These are phyloP conservation scores for Grantiella picta DNA, from an alignment of 2,113 vertebrate genomes.

Conservation along the genomic window DNA sequence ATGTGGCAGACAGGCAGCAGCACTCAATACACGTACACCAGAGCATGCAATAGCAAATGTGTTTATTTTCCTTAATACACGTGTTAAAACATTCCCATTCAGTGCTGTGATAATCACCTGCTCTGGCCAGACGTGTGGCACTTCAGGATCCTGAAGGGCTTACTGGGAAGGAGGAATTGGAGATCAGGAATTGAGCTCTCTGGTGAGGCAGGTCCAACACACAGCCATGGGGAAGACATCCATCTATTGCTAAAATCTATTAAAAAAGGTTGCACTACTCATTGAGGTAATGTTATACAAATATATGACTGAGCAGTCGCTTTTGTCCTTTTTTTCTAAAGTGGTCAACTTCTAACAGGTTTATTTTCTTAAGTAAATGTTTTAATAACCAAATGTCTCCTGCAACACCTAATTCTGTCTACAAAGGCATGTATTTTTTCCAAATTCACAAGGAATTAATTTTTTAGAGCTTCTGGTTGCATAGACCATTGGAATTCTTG, in stretches of 20 bases:
- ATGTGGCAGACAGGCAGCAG: background rate
- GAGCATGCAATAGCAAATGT: rapidly evolving
- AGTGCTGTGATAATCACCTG: rapidly evolving
- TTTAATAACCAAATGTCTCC: background rate
- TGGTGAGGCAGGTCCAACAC: background rate
- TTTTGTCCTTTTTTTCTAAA: background rate
- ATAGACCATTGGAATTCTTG: background rate
- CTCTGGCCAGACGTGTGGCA: background rate
- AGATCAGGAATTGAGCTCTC: background rate
- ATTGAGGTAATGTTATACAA: background rate
- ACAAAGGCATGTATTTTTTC: background rate
- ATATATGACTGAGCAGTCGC: background rate
- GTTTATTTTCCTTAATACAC: rapidly evolving
- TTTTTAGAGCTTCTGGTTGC: background rate
- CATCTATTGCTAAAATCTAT: background rate
- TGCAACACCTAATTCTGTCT: background rate
- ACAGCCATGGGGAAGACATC: background rate
- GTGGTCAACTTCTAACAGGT: background rate
- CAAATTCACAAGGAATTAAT: background rate
- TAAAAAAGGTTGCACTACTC: background rate
- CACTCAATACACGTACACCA: rapidly evolving
- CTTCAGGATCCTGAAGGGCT: background rate
- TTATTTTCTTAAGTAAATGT: background rate
- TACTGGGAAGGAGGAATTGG: background rate
- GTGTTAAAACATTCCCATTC: rapidly evolving